These are phyloP conservation scores for Anniella stebbinsi DNA, from an alignment of 2,797 vertebrate species.

Conservation along the genomic window DNA sequence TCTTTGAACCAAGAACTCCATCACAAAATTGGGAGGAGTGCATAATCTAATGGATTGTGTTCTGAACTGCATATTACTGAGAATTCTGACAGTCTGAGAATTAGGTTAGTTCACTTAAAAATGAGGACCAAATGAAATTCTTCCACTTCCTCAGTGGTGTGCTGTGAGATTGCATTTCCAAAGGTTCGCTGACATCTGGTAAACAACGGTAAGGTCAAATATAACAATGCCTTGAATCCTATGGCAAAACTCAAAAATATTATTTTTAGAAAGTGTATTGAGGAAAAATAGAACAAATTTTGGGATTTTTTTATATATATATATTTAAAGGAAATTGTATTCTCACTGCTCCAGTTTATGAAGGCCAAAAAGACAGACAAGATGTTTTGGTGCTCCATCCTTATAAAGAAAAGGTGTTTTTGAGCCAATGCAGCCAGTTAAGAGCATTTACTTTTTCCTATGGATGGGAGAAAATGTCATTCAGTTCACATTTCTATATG, in stretches of 20 bases:
- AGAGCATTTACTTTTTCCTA: background rate
- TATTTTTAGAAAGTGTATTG: background rate
- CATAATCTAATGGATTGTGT: no score
- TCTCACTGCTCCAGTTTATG: background rate
- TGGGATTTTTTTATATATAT: no score
- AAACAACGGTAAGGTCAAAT: background rate
- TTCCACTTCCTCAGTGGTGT: no score
- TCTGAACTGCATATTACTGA: no score
- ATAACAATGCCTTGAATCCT: background rate
- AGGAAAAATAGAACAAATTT: background rate
- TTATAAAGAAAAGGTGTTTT: background rate
- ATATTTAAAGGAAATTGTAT: background rate
- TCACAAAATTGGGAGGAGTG: no score
- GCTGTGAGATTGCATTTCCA: background rate
- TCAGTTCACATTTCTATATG: no score
- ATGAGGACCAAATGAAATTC: no score
- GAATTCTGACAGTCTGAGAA: no score
- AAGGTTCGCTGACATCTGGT: background rate
- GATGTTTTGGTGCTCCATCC: background rate
- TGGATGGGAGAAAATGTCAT: no score
- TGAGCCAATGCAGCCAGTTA: background rate
- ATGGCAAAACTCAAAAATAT: background rate
- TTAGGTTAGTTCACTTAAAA: no score
- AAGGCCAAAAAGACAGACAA: background rate
- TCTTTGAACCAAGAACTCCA: no score